These are phyloP conservation scores for Lordiphosa mommai DNA, from an alignment of 1,140 invertebrate species.

Conservation along the genomic window DNA sequence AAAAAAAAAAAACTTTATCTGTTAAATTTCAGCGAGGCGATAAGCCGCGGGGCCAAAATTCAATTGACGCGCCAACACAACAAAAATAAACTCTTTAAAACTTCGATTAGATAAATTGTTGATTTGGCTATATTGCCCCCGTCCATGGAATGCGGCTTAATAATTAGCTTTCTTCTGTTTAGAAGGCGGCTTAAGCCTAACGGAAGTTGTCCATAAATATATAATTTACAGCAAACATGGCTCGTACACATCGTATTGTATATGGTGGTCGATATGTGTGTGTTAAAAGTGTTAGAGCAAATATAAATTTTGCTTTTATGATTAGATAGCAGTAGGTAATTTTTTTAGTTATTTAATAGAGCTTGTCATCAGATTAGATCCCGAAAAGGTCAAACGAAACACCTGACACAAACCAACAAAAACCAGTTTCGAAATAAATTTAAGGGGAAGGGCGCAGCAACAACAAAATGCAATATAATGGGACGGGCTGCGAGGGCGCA, in stretches of 20 bases:
- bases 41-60: slow-evolving; percentile 33
- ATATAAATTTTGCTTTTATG: slow-evolving; percentile 25
- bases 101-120: slow-evolving; percentile 44
- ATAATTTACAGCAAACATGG: background rate
- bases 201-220: slow-evolving; percentile 32
- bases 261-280: background rate
- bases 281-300: slow-evolving; percentile 9
- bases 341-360: too few species aligned
- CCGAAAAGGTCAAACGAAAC: too few species aligned
- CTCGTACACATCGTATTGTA: background rate
- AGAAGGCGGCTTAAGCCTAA: background rate
- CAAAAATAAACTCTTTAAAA: slow-evolving; percentile 26
- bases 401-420: too few species aligned
- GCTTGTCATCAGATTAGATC: too few species aligned
- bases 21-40: slow-evolving; percentile 1
- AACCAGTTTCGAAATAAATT: too few species aligned
- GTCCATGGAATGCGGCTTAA: background rate
- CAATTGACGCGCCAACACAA: slow-evolving; percentile 24
- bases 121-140: slow-evolving; percentile 17
- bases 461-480: too few species aligned
- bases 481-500: too few species aligned
- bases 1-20: slow-evolving; percentile 32
- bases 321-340: too few species aligned
- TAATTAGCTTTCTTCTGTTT: background rate
- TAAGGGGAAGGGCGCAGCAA: too few species aligned